Conservation (phyloP, 2,888 invertebrate species). For the Ischnura elegans region DNA sequence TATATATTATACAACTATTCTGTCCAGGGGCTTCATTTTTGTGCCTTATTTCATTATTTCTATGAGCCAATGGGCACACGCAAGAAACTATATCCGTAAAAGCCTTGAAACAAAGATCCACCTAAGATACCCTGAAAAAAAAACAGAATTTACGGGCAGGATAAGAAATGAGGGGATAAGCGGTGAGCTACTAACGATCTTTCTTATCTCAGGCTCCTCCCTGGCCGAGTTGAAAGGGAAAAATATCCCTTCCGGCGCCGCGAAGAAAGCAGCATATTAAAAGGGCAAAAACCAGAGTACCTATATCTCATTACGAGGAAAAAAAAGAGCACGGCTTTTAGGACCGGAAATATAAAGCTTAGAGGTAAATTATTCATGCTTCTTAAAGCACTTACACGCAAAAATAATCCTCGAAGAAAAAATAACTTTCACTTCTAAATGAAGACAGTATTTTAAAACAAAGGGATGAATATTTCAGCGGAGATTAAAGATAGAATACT, state of each 20-base stretch:
- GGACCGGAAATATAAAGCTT: neutral
- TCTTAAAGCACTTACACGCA: too few relatives aligned
- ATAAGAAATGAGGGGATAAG: neutral
- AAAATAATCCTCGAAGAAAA: too few relatives aligned
- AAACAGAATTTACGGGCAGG: neutral
- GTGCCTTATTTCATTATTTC: too few relatives aligned
- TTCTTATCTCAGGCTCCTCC: neutral
- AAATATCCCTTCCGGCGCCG: neutral
- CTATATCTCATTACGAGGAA: neutral
- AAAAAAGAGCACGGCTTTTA: neutral
- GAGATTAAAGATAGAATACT: too few relatives aligned
- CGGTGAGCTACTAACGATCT: neutral
- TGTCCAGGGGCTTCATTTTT: too few relatives aligned
- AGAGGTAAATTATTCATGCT: neutral
- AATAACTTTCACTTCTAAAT: too few relatives aligned
- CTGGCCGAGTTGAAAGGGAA: neutral
- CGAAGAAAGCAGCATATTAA: neutral
- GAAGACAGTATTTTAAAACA: too few relatives aligned
- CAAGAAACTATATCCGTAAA: neutral
- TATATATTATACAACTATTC: too few relatives aligned
- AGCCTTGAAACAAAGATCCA: neutral
- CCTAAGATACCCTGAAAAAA: neutral
- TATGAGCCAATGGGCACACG: too few relatives aligned
- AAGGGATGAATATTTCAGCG: too few relatives aligned
- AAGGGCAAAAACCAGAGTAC: neutral